Evolutionary conservation across 2,888 invertebrate species (phyloP).

Genomic region (Trachelus tabidus): DNA sequence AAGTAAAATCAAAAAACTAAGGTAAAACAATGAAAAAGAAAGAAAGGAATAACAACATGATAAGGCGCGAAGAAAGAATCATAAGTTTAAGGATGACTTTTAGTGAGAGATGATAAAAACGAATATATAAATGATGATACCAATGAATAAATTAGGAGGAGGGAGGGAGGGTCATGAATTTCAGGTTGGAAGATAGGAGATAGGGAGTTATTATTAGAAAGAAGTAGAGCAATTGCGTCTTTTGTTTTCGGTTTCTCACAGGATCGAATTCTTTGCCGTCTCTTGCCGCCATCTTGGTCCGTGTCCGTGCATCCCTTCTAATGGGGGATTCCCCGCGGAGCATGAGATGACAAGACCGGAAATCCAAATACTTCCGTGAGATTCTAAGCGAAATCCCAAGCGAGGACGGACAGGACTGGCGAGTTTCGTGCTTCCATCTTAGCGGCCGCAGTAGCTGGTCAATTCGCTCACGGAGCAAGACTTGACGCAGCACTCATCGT

Average conservation of each 20-base stretch:
- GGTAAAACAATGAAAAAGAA: slow-evolving; percentile 9
- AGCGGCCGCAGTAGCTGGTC: slow-evolving; percentile 58
- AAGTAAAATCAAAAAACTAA: slow-evolving; percentile 12
- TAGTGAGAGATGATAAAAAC: neutral
- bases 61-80: neutral
- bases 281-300: neutral
- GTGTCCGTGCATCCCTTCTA: neutral
- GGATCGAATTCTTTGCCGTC: neutral
- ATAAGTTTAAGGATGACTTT: neutral
- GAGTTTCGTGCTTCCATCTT: slow-evolving; percentile 6
- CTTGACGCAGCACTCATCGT: slow-evolving; percentile 67
- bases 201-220: neutral
- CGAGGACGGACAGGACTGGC: neutral
- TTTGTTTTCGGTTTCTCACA: neutral
- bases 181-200: neutral
- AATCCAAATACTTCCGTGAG: neutral
- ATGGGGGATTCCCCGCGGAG: neutral
- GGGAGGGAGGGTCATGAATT: neutral
- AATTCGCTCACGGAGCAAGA: slow-evolving; percentile 61
- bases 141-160: neutral
- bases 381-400: neutral
- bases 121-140: neutral
- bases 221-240: neutral
- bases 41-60: neutral
- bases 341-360: neutral